A percentile compares a stretch with the other conserved stretches of the same genome.
Conservation (phyloP, 2,888 invertebrate species). For the Dugesia japonica region DNA sequence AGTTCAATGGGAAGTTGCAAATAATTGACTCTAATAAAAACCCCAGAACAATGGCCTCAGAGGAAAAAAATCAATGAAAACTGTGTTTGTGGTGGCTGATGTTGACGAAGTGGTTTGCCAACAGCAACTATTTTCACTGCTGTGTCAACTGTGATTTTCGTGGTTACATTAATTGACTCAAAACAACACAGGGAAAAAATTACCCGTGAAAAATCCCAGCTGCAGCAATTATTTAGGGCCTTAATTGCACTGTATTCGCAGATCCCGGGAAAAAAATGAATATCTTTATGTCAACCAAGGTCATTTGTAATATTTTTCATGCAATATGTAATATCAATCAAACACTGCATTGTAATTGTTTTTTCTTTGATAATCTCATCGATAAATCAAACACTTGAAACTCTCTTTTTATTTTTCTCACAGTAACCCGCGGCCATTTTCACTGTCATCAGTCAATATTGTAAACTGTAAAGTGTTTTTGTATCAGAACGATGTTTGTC, state of each 20-base stretch:
- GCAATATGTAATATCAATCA: conserved; percentile 8
- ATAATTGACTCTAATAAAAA: background rate
- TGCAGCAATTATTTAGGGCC: background rate
- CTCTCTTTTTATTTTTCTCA: background rate
- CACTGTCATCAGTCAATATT: background rate
- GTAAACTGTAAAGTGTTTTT: background rate
- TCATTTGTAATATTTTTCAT: conserved; percentile 15
- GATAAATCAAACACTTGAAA: conserved; percentile 11
- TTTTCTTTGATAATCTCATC: background rate
- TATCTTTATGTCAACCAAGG: conserved; percentile 5
- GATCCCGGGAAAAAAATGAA: background rate
- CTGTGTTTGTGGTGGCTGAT: conserved; percentile 14
- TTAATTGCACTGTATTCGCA: background rate
- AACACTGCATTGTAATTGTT: background rate
- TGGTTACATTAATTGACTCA: conserved; percentile 11
- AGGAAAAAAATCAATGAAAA: background rate
- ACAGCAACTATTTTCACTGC: background rate
- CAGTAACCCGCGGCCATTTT: conserved; percentile 7
- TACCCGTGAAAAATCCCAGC: conserved; percentile 20
- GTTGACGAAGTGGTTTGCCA: background rate
- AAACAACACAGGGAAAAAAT: conserved; percentile 16
- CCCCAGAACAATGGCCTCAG: background rate
- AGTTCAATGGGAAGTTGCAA: conserved; percentile 9
- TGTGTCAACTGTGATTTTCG: background rate
- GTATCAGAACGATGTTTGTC: background rate